Evolutionary conservation across 2,888 invertebrate species (phyloP).

Genomic region (Lasioglossum calceatum): DNA sequence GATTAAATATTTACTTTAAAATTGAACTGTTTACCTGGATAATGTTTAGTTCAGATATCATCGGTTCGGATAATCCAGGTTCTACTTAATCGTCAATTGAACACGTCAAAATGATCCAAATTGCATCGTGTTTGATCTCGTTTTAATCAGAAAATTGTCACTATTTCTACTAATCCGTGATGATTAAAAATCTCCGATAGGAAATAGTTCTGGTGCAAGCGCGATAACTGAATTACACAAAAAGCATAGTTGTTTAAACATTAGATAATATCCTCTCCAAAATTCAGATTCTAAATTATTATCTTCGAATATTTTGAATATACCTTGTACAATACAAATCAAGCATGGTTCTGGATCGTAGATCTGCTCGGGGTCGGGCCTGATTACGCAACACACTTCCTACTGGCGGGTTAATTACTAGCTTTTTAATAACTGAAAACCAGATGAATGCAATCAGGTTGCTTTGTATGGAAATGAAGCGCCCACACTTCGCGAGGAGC

Average conservation of each 20-base stretch:
- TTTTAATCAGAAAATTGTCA: neutral
- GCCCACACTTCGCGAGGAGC: conserved; percentile 31
- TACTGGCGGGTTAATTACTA: conserved; percentile 53
- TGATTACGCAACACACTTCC: conserved; percentile 54
- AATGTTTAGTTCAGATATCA: neutral
- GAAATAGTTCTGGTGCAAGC: neutral
- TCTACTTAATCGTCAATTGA: neutral
- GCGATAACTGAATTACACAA: neutral
- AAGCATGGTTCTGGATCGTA: neutral
- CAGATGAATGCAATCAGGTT: conserved; percentile 58
- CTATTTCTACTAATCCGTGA: neutral
- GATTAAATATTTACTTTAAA: neutral
- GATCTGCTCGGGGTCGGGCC: neutral
- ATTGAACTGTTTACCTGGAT: neutral
- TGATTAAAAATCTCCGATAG: neutral
- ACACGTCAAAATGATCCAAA: neutral
- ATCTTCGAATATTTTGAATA: neutral
- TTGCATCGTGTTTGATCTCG: neutral
- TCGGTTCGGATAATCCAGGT: neutral
- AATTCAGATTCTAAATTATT: neutral
- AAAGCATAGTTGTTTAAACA: neutral
- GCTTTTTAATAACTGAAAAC: conserved; percentile 67
- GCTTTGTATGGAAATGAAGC: conserved; percentile 73
- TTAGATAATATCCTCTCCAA: neutral
- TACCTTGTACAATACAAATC: neutral